phyloP scores from a whole-genome alignment of 2,797 vertebrate genomes.

The Esox masquinongy region DNA sequence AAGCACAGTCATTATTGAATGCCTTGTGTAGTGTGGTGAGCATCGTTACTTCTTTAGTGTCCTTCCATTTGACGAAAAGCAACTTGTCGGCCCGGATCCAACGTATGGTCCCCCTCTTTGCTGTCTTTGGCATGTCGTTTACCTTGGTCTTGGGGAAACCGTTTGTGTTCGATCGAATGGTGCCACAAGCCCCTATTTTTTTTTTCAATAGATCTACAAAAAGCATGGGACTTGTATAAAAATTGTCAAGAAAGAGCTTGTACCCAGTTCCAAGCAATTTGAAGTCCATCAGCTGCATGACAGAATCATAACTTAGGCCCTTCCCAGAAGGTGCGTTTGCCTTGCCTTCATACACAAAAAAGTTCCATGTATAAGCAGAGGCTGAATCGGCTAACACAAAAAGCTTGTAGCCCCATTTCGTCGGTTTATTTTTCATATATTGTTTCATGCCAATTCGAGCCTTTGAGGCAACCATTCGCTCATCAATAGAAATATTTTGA shows the following conservation, averaged over 20 bases:
- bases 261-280: conserved; percentile 34
- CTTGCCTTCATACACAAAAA: conserved; percentile 25
- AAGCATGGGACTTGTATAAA: conserved; percentile 35
- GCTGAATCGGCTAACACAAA: conserved; percentile 34
- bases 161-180: conserved; percentile 17
- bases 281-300: conserved; percentile 24
- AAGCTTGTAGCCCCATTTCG: conserved; percentile 34
- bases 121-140: background rate
- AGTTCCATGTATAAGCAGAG: conserved; percentile 39
- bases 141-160: conserved; percentile 17
- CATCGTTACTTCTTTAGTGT: conserved; percentile 5
- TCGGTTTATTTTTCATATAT: conserved; percentile 41
- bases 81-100: conserved; percentile 27
- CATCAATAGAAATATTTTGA: conserved; percentile 37
- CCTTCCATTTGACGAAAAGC: conserved; percentile 27
- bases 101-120: conserved; percentile 21
- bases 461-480: conserved; percentile 35
- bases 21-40: conserved; percentile 8
- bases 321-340: background rate
- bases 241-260: conserved; percentile 38
- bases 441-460: conserved; percentile 24
- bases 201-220: conserved; percentile 27
- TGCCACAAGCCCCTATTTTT: conserved; percentile 8
- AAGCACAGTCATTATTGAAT: background rate
- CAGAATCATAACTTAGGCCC: conserved; percentile 27